phyloP scores from a whole-genome alignment of 1,140 invertebrate species.

The Zaprionus ornatus region DNA sequence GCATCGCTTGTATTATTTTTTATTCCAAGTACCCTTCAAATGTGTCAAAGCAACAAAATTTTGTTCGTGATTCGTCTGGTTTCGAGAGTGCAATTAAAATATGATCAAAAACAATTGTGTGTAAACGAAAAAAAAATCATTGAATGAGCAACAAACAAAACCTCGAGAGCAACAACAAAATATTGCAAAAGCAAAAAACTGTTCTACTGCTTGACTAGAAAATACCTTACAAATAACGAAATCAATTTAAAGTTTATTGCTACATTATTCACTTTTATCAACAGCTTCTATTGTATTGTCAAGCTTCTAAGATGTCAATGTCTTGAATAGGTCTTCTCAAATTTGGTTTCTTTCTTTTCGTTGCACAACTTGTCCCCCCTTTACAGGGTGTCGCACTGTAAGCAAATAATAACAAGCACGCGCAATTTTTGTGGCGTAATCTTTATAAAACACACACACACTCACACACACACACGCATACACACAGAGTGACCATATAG shows the following conservation, averaged over 20 bases:
- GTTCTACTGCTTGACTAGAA: not conserved
- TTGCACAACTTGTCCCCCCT: not conserved
- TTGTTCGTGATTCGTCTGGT: conserved; percentile 49
- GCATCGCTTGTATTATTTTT: conserved; percentile 4
- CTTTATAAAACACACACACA: not conserved
- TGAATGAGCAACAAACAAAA: conserved; percentile 10
- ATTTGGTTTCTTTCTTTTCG: not conserved
- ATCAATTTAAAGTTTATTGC: not conserved
- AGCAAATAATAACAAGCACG: conserved; percentile 10
- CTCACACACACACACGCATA: not conserved
- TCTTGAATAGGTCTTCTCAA: not conserved
- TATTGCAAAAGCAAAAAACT: conserved; percentile 26
- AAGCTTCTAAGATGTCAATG: no score
- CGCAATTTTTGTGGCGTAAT: conserved; percentile 14
- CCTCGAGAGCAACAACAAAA: conserved; percentile 16
- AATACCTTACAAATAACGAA: not conserved
- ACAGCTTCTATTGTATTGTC: no score
- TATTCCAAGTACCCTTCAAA: conserved; percentile 37
- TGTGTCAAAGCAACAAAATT: conserved; percentile 41
- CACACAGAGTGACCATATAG: not conserved
- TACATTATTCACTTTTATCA: no score
- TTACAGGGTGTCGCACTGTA: not conserved
- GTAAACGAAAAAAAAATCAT: conserved; percentile 9
- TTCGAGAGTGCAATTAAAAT: conserved; percentile 52
- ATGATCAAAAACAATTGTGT: conserved; percentile 51